Evolutionary conservation across 1,140 invertebrate genomes (phyloP), one percentile per base, ranked within the genome.

Genomic region (Panonychus citri): DNA sequence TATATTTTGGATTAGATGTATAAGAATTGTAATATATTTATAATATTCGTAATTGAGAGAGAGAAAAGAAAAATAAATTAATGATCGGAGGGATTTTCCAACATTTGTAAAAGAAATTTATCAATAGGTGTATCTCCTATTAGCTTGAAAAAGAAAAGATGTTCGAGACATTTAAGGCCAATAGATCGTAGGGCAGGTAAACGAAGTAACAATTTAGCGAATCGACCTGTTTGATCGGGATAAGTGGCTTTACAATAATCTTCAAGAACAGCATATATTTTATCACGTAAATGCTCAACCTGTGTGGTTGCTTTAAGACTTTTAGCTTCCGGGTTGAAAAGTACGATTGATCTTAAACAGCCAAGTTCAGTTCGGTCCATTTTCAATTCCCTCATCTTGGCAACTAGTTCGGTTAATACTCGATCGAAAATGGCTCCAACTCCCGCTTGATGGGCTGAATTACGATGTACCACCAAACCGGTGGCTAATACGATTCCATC

Each of bases 321-420:
- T 66, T 88, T 81, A 10, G 90, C 81, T 72, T 95, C 91, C 8
- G 90, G 88, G 75, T 97, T 96, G 68, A 89, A 95, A 25, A 97
- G 77, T 61, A 98, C 85, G 66, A 98, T 90, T 51, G 87, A 81
- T 66, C 89, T 78, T 46, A 98, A 74, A 71, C 90, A 95, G 26
- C 88, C 87, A 60, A 95, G 73, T 70, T 98, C 93, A 13, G 88
- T 83, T 66, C 86, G 83, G 70, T 98, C 90, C 77, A 97, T 83
- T 66, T 84, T 83, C 79, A 98, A 83, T 63, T 93, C 85, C 62
- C 86, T 79, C 87, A 97, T 91, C 73, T 96, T 96, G 10, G 83
- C 77, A 17, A 93, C 88, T 25, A 96, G 75, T 73, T 97, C 93
- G 0, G 82, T 81, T 1, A 91, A 74, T 8, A 91, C 83, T 59